A percentile compares a stretch with the other conserved stretches of the same genome.
Conservation (phyloP, 2,797 vertebrate genomes). For the Brachyrhaphis roseni region DNA sequence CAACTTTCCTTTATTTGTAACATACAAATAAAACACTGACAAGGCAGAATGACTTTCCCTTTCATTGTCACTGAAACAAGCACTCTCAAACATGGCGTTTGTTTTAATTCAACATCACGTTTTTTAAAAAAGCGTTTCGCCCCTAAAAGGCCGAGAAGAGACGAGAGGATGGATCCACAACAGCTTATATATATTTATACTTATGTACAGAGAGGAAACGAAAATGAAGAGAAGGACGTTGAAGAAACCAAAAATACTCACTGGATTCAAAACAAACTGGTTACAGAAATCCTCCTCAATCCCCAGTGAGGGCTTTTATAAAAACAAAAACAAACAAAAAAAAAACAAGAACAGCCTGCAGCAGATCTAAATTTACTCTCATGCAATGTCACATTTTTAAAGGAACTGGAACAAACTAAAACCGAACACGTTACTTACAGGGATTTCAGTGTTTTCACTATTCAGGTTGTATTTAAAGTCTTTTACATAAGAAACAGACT, state of each 20-base stretch:
- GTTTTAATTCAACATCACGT: constrained; percentile 52
- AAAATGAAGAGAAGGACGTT: constrained; percentile 51
- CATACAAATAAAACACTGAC: constrained; percentile 87
- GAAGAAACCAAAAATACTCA: constrained; percentile 49
- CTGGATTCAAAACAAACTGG: constrained; percentile 50
- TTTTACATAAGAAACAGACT: constrained; percentile 38
- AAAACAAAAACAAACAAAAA: not conserved
- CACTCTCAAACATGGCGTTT: constrained; percentile 70
- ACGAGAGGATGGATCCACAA: constrained; percentile 68
- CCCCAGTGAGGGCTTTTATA: constrained; percentile 15
- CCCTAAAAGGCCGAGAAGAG: constrained; percentile 75
- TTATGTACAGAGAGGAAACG: constrained; percentile 57
- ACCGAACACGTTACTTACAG: constrained; percentile 12
- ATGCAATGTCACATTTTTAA: constrained; percentile 40
- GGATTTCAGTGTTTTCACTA: constrained; percentile 16
- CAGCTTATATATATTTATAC: constrained; percentile 58
- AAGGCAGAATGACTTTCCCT: constrained; percentile 84
- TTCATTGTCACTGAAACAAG: constrained; percentile 75
- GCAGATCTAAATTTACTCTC: constrained; percentile 36
- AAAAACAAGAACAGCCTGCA: constrained; percentile 23
- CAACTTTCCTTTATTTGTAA: constrained; percentile 89
- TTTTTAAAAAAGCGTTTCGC: constrained; percentile 68
- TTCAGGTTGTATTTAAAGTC: constrained; percentile 9
- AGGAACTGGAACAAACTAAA: constrained; percentile 15
- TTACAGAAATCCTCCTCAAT: constrained; percentile 20